Evolutionary conservation across 2,113 vertebrate species (phyloP), one percentile per base, ranked within the genome.

Genomic region (Chaetodon auriga): DNA sequence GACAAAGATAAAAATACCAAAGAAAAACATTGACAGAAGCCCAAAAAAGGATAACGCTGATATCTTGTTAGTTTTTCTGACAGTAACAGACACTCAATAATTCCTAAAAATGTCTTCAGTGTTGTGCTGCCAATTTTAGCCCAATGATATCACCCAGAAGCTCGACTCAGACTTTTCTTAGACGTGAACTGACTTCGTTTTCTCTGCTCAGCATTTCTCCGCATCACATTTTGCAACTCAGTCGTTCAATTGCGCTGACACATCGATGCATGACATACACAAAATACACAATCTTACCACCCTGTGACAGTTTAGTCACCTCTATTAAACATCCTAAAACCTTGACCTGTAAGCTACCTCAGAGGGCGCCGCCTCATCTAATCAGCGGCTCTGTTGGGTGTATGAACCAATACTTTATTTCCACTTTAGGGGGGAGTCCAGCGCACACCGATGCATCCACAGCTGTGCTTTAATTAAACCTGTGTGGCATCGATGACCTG

Each of bases 381-480:
- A 75, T 88, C 64, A 82, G 82, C 75, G 30, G 72, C 80, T 43
- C 61, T 79, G 60, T 18, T 49, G 62, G 55, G 45, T 2, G 0
- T 25, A 10, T 55, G 11, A 72, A 46, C 81, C 30, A 10, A 30
- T 45, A 23, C 30, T 58, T 65, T 36, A 49, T 57, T 57, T 71
- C 13, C 69, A 45, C 74, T 55, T 25, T 0, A 23, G 46, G 23
- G 46, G 6, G 65, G 74, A 84, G 15, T 58, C 41, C 30, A 6
- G 18, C 21, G 16, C 72, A 68, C 81, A 82, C 60, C 78, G 71
- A 85, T 54, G 61, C 49, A 23, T 57, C 41, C 61, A 62, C 61
- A 84, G 81, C 77, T 75, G 46, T 43, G 69, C 46, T 84, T 78
- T 83, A 83, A 87, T 86, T 91, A 91, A 88, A 80, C 55, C 68